These are phyloP conservation scores for Anniella stebbinsi DNA, from an alignment of 2,797 vertebrate genomes.

Conservation along the genomic window DNA sequence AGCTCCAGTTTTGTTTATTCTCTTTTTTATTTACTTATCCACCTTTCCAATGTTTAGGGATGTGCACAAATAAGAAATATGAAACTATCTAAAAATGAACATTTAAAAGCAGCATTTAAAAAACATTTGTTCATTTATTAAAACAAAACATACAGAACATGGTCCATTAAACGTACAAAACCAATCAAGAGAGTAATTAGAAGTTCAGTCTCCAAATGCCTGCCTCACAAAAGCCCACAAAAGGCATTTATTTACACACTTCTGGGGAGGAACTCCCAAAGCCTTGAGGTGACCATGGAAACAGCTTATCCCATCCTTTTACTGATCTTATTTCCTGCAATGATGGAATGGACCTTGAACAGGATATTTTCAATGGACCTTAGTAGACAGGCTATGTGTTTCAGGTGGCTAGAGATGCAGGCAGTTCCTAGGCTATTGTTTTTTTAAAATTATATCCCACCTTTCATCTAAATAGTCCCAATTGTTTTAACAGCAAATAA, in stretches of 20 bases:
- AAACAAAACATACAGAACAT: background rate
- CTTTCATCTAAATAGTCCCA: background rate
- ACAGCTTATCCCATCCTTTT: background rate
- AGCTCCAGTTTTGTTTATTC: background rate
- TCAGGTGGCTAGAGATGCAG: background rate
- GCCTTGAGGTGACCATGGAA: background rate
- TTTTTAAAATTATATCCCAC: background rate
- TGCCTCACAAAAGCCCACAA: background rate
- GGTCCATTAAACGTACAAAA: background rate
- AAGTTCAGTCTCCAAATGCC: background rate
- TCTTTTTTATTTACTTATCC: background rate
- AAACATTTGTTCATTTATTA: background rate
- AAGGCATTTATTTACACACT: background rate
- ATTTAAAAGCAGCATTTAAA: background rate
- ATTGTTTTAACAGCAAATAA: background rate
- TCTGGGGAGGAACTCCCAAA: background rate
- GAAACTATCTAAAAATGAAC: background rate
- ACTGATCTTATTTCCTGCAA: background rate
- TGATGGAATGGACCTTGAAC: background rate
- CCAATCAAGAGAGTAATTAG: background rate
- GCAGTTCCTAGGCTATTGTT: background rate
- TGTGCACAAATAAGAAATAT: background rate
- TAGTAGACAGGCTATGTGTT: background rate
- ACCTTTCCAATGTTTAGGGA: background rate
- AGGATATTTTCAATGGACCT: background rate